Evolutionary conservation across 2,113 vertebrate species (phyloP), one percentile per base, ranked within the genome.

Genomic region (Ploceus nigricollis): DNA sequence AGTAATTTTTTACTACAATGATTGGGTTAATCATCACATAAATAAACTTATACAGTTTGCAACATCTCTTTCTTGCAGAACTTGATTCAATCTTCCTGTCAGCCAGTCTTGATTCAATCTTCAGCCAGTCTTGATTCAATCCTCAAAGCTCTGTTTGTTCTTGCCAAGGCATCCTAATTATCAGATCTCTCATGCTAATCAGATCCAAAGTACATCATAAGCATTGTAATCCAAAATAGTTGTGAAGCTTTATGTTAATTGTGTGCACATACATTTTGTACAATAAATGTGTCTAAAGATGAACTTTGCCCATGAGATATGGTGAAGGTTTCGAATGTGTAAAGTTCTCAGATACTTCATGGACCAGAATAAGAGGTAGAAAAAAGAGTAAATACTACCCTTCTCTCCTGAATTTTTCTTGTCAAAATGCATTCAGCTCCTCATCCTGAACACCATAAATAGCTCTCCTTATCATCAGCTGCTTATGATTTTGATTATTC

Each of bases 271-370:
- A 39, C 11, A 10, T 35, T 56, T 54, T 51, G 27, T 56, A 69
- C 28, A 63, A 76, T 50, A 20, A 53, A 1, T 3, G 2, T 39
- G 20, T 37, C 23, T n/a, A n/a, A 83, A 92, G 58, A 42, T n/a
- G 30, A 65, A 33, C 10, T 35, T 8, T 64, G 22, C 1, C 14
- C 1, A 1, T 61, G 11, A 51, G 15, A 51, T n/a, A 37, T 10
- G 9, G 7, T 25, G 42, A 47, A 75, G 0, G 1, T 42, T 39
- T 30, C 1, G 1, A 75, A 44, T 24, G 6, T 30, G 48, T 27
- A 44, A 82, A 75, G 75, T 47, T 82, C n/a, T 60, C 50, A 31
- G 54, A 31, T 44, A 53, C 7, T 39, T 78, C 31, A 31, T 15
- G 23, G 25, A 66, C 6, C 5, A 42, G 35, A 68, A 70, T 45